Percentiles rank a stretch among this genome's conserved stretches.
These are phyloP conservation scores for Thelaira solivaga DNA, from an alignment of 2,888 invertebrate species.

Conservation along the genomic window DNA sequence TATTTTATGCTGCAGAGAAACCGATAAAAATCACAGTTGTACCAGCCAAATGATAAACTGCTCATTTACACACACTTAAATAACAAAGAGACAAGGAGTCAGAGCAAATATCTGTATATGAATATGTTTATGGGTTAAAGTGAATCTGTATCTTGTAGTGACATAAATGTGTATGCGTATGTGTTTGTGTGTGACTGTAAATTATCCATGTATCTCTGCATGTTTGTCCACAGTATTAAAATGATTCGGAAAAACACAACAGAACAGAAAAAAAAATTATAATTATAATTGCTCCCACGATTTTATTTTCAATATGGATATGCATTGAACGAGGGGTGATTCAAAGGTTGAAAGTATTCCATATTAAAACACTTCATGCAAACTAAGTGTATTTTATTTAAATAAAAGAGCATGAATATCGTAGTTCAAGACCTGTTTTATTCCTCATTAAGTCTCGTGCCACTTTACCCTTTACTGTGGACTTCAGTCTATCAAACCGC, in stretches of 20 bases:
- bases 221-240: slow-evolving; percentile 32
- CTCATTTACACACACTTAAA: slow-evolving; percentile 62
- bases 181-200: slow-evolving; percentile 20
- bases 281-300: slow-evolving; percentile 78
- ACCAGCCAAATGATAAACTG: slow-evolving; percentile 56
- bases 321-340: no score
- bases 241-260: slow-evolving; percentile 63
- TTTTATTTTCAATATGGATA: slow-evolving; percentile 66
- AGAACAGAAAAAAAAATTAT: slow-evolving; percentile 67
- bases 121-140: background rate
- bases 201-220: slow-evolving; percentile 54
- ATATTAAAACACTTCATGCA: no score
- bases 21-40: slow-evolving; percentile 64
- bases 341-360: no score
- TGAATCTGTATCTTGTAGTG: slow-evolving; percentile 40
- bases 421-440: no score
- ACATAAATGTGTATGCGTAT: background rate
- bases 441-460: no score
- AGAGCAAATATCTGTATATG: no score
- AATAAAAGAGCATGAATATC: no score
- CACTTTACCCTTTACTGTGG: no score
- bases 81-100: slow-evolving; percentile 3
- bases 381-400: no score
- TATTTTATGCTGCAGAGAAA: slow-evolving; percentile 67
- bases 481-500: no score